Evolutionary conservation across 2,888 invertebrate genomes (phyloP), one percentile per base, ranked within the genome.

Genomic region (Imbricaverruca yamaguchii): DNA sequence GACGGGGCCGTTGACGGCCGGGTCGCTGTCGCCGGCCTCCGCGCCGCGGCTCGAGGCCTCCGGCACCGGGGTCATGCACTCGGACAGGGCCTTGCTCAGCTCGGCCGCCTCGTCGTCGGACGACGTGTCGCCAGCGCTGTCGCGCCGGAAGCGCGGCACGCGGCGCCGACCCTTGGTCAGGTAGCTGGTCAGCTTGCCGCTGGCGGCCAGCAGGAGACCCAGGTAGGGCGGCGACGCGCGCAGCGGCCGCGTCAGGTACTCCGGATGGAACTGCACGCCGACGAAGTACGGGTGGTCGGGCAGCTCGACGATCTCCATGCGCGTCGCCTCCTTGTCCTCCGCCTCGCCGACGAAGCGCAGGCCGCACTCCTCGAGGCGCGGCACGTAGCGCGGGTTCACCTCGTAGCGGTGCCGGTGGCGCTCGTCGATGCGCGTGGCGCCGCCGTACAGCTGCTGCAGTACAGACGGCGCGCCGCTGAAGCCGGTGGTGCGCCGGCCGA

Each of bases 371-470:
- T 96, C 94, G 57, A 98, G 89, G 56, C 91, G 89, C 18, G 90
- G 88, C 21, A 97, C 93, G 87, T 94, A 94, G 79, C 91, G 90
- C 0, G 96, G 96, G 89, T 99, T 99, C 0, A 98, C 96, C 89
- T 99, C 99, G 87, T 96, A 99, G 55, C 99, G 91, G 88, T 99
- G 99, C 80, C 99, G 90, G 88, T 99, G 99, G 10, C 99, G 91
- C 87, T 99, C 99, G 85, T 97, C 95, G 81, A 99, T 92, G 81
- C 88, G 88, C 18, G 92, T 91, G 83, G 91, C 92, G 85, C 91
- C 91, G 10, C 93, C 93, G 88, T 96, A 96, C 7, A 96, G 87
- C 87, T 92, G 90, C 82, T 89, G 85, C 23, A 89, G 85, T 78
- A 87, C 85, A 67, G 88, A 89, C 39, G 82, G 81, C 53, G 81